Evolutionary conservation across 2,797 vertebrate species (phyloP), one percentile per base, ranked within the genome.

Genomic region (Betta splendens): DNA sequence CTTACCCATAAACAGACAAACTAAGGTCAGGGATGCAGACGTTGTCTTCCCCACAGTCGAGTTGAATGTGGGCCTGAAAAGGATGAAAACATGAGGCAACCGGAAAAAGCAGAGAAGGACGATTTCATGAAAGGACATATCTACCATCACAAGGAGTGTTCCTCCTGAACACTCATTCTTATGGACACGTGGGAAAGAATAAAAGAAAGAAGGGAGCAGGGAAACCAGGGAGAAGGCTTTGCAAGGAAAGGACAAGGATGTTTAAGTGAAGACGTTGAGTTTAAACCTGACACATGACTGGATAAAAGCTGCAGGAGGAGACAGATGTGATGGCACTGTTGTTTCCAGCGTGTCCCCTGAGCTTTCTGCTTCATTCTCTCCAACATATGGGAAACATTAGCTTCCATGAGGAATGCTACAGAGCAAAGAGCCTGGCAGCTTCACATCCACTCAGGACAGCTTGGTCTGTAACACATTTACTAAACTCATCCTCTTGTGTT

Each of bases 11-110:
- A 43, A 95, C 95, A 50, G 91, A 89, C 73, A 98, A 91, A 63
- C 95, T 93, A n/a, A 98, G 91, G 81, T 96, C 94, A 42, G 96
- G 96, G 36, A 98, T 94, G 44, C 96, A 98, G 86, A 98, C 92
- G 83, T 98, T 98, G 89, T 98, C 95, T 49, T 97, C 95, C 11
- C 94, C 96, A 11, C 96, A 98, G 74, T 96, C 96, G 25, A 97
- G 91, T 78, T 95, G 89, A 81, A 97, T 97, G 80, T 95, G 94
- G 61, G 93, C 94, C 96, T 97, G 82, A 46, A 65, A 75, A 42
- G 79, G 68, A 81, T n/a, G 17, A 35, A 56, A 60, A 56, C 46
- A 59, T 37, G 32, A 67, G 64, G 60, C 26, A 66, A 54, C 36
- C 23, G 3, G 13, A 75, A 71, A 74, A 85, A 75, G 64, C 70